Base-by-base conservation (phyloP, 2,888 invertebrate species). In the Troides helena region DNA sequence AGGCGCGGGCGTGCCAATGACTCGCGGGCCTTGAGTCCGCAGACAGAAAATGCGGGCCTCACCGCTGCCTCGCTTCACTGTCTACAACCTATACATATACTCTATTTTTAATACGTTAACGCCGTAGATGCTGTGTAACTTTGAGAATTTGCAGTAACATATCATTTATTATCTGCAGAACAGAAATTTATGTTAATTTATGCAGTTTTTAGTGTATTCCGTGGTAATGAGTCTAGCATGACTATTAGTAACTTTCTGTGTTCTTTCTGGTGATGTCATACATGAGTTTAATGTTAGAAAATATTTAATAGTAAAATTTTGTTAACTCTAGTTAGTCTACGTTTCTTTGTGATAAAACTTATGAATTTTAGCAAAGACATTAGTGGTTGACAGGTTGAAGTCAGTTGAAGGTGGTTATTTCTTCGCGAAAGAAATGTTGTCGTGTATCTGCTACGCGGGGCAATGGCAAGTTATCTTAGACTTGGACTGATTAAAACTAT, bases 1-100 rank as follows among this genome's bases (percentile, higher is more conserved):
- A 75, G 74, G 65, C 67, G 63, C 77, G 77, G 77, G 75, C 85
- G 85, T 85, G 88, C 81, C 89, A 88, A 84, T 89, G 89, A 89
- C 89, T 87, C 81, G 83, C 77, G 80, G 85, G 85, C 89, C 89
- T 89, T 88, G 89, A 88, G 78, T 77, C 75, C 72, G 72, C 74
- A 79, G 77, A 83, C 78, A 82, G 79, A 82, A 82, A 79, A 80
- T 74, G 73, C 76, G 76, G 77, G 77, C 78, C 76, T 75, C 76
- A 73, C 73, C 73, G 67, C 68, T 73, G 80, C 77, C 81, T 58
- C 81, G 82, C 82, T 82, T 78, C 81, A 78, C 73, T 53, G 63
- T 69, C 67, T 68, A 68, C 62, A 66, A 62, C 59, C 59, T 69
- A 56, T 70, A 66, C 50, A 58, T 72, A 74, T 70, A 72, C 72